A percentile compares a stretch with the other conserved stretches of the same genome.
Conservation (phyloP, 2,797 vertebrate species). For the Crypturellus tataupa region DNA sequence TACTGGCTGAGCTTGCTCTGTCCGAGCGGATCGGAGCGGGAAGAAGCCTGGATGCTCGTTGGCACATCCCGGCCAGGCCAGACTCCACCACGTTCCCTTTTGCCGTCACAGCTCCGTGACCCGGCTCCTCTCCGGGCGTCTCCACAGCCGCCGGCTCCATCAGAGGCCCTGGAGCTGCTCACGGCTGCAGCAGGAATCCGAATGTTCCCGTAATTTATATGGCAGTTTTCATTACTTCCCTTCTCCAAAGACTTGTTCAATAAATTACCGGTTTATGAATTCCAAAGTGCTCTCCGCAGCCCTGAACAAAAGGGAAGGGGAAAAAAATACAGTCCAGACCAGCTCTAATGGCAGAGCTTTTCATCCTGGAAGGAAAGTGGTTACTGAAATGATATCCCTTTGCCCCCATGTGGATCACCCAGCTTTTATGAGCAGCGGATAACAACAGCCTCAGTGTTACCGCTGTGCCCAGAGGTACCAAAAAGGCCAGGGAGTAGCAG, state of each 20-base stretch:
- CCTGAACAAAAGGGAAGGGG: conserved; percentile 15
- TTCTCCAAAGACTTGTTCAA: conserved; percentile 75
- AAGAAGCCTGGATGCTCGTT: too few species aligned
- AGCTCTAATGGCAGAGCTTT: conserved; percentile 9
- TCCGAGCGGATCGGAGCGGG: too few species aligned
- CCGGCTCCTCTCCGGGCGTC: not conserved
- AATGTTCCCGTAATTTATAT: conserved; percentile 63
- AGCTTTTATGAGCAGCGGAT: not conserved
- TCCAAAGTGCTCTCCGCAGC: conserved; percentile 62
- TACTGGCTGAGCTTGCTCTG: not conserved
- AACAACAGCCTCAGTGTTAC: not conserved
- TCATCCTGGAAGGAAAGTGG: not conserved
- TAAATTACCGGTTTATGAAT: conserved; percentile 80
- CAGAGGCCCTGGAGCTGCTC: not conserved
- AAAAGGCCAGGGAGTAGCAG: not conserved
- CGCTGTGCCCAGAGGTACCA: not conserved
- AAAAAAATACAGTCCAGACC: not conserved
- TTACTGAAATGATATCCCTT: not conserved
- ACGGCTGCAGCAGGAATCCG: conserved; percentile 29
- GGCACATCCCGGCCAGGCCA: too few species aligned
- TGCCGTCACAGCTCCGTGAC: not conserved
- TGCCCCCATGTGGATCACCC: not conserved
- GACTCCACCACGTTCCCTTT: not conserved
- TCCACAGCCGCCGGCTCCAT: accelerated
- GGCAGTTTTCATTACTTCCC: conserved; percentile 72